Evolutionary conservation across 2,888 invertebrate genomes (phyloP).

Genomic region (Caenorhabditis doughertyi): DNA sequence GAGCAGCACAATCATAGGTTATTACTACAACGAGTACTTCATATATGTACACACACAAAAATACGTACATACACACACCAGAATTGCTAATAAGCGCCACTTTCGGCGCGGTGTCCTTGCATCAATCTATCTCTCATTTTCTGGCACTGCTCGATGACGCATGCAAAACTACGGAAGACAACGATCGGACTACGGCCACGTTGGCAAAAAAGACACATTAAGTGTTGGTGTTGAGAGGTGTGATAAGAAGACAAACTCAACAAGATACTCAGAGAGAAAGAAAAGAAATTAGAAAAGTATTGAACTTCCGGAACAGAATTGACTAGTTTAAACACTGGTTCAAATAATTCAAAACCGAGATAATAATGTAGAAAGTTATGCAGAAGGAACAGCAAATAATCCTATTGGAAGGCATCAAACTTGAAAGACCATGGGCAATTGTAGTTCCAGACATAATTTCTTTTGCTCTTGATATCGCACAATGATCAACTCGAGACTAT

Average conservation of each 20-base stretch:
- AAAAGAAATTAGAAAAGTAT: neutral
- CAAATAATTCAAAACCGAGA: no score
- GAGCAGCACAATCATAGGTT: conserved; percentile 7
- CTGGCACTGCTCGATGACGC: conserved; percentile 53
- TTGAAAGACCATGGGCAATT: neutral
- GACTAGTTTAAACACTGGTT: no score
- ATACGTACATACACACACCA: conserved; percentile 50
- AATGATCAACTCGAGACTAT: conserved; percentile 50
- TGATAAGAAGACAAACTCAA: conserved; percentile 33
- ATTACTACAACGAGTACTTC: conserved; percentile 15
- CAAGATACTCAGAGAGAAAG: neutral
- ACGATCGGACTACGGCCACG: conserved; percentile 29
- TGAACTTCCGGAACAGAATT: no score
- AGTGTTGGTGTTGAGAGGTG: conserved; percentile 30
- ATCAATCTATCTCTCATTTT: conserved; percentile 57
- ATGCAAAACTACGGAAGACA: conserved; percentile 47
- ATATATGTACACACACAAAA: conserved; percentile 10
- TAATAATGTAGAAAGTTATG: no score
- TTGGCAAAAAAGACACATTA: conserved; percentile 46
- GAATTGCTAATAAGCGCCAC: conserved; percentile 62
- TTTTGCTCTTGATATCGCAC: conserved; percentile 15
- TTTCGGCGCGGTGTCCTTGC: conserved; percentile 53
- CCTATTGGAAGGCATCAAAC: no score
- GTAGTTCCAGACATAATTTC: neutral
- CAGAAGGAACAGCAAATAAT: no score